phyloP scores from a whole-genome alignment of 2,113 vertebrate species.

The Gracilinanus agilis region DNA sequence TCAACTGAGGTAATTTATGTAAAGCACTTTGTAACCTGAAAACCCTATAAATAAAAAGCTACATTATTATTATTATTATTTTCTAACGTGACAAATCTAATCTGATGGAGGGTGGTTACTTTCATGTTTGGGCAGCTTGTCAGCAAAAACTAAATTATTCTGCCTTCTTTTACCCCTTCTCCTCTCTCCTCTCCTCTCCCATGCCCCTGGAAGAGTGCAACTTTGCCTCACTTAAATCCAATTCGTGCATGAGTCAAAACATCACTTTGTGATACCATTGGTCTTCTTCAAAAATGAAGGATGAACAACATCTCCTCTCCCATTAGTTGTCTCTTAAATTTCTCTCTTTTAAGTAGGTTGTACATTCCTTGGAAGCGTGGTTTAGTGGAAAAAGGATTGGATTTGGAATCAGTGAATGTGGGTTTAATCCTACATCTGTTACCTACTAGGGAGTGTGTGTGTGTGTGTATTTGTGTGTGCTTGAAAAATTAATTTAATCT shows the following conservation, averaged over 20 bases:
- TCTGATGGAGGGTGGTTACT: slow-evolving; percentile 47
- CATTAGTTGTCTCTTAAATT: neutral
- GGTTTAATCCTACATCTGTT: neutral
- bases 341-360: neutral
- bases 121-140: slow-evolving; percentile 15
- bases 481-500: neutral
- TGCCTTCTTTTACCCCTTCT: neutral
- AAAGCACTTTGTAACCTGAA: neutral
- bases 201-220: too few species aligned
- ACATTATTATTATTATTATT: neutral
- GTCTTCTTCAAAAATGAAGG: too few species aligned
- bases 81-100: slow-evolving; percentile 24
- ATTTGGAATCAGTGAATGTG: neutral
- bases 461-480: neutral
- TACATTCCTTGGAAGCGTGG: neutral
- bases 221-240: too few species aligned
- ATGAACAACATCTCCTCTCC: neutral
- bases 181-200: neutral
- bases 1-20: neutral
- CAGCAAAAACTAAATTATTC: neutral
- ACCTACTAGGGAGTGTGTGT: neutral
- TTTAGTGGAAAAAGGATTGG: neutral
- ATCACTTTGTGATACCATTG: too few species aligned
- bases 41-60: neutral
- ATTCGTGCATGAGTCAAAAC: too few species aligned